Conservation (phyloP, 30 jellyfish, hydroid and myxozoan genomes). For the Morbakka virulenta region DNA sequence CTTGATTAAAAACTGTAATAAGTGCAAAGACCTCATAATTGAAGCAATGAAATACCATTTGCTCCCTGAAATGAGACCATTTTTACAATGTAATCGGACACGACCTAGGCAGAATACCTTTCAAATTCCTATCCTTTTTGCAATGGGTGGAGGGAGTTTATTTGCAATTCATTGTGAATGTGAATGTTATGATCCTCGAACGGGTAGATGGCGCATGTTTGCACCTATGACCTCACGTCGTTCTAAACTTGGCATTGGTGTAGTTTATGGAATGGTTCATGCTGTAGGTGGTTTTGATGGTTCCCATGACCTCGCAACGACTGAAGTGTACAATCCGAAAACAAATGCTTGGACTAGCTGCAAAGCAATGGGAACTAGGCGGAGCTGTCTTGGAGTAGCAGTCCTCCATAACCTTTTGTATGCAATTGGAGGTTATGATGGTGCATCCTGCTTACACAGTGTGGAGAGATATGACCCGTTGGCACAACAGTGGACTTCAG, state of each 20-base stretch:
- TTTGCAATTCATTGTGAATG: constrained; percentile 90
- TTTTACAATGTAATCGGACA: constrained; percentile 63
- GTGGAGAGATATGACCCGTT: constrained; percentile 93
- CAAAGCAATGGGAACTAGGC: constrained; percentile 77
- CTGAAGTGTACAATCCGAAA: constrained; percentile 70
- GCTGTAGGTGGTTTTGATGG: constrained; percentile 99
- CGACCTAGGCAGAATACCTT: constrained; percentile 30
- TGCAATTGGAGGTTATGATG: constrained; percentile 98
- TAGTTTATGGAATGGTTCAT: constrained; percentile 71
- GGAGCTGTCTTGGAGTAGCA: constrained; percentile 92
- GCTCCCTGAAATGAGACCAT: constrained; percentile 88
- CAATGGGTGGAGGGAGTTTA: constrained; percentile 90
- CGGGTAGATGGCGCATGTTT: constrained; percentile 59
- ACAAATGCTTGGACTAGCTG: constrained; percentile 71
- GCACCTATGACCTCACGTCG: constrained; percentile 80
- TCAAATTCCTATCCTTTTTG: constrained; percentile 50
- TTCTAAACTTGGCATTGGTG: constrained; percentile 84
- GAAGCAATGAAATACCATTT: constrained; percentile 91
- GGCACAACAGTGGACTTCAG: constrained; percentile 92
- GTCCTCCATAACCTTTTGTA: constrained; percentile 80
- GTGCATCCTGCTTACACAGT: constrained; percentile 88
- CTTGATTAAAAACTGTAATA: constrained; percentile 27
- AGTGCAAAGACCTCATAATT: constrained; percentile 71
- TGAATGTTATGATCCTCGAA: constrained; percentile 62
- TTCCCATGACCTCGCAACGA: constrained; percentile 63